A percentile compares a stretch with the other conserved stretches of the same genome.
Evolutionary conservation across 2,113 vertebrate genomes (phyloP).

Genomic region (Thunnus maccoyii): DNA sequence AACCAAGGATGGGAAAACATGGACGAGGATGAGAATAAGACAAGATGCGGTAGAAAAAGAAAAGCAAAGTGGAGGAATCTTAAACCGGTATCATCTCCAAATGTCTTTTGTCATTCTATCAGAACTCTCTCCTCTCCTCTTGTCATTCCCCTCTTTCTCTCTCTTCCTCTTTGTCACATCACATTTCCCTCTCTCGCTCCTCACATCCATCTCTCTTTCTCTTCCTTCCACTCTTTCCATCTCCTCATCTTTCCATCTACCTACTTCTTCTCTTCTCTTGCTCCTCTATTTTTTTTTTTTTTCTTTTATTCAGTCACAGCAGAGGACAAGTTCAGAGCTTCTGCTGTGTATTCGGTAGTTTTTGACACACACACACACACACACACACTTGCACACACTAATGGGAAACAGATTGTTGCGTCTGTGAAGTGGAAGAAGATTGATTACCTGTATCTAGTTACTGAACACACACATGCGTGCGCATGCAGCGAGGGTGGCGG

Average conservation of each 20-base stretch:
- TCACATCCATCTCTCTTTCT: slow-evolving; percentile 8
- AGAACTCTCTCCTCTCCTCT: background rate
- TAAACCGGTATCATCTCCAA: background rate
- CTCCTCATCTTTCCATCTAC: slow-evolving; percentile 45
- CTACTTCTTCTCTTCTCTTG: background rate
- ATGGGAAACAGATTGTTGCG: slow-evolving; percentile 83
- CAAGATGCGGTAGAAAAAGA: background rate
- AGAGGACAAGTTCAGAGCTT: slow-evolving; percentile 46
- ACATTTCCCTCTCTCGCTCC: too few relatives aligned
- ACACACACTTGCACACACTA: slow-evolving; percentile 67
- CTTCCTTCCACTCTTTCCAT: slow-evolving; percentile 43
- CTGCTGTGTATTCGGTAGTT: slow-evolving; percentile 67
- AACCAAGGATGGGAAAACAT: background rate
- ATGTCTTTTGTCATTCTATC: slow-evolving; percentile 16
- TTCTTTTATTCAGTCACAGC: slow-evolving; percentile 18
- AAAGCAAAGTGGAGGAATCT: background rate
- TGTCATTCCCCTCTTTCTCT: slow-evolving; percentile 27
- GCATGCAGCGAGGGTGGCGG: slow-evolving; percentile 62
- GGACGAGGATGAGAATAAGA: background rate
- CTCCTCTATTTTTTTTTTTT: slow-evolving; percentile 6
- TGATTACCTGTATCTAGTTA: slow-evolving; percentile 87
- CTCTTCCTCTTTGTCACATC: too few relatives aligned
- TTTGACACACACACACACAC: slow-evolving; percentile 50
- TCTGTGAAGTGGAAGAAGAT: slow-evolving; percentile 84
- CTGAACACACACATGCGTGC: slow-evolving; percentile 77